Conservation (phyloP, 1,140 invertebrate species). For the Choristoneura fumiferana region DNA sequence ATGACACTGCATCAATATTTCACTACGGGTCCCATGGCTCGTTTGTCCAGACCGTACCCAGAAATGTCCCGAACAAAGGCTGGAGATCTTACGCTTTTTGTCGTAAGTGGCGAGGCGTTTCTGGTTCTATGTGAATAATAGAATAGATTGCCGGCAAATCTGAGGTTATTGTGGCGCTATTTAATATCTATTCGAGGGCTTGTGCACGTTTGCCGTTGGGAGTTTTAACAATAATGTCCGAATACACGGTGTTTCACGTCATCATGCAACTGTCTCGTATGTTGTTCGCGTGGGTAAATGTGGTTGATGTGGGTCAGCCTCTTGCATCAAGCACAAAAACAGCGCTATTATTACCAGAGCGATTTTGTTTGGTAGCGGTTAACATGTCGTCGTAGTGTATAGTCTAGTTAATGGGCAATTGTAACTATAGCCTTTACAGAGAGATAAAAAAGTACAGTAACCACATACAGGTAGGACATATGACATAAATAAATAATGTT, state of each 20-base stretch:
- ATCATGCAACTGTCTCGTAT: conserved; percentile 60
- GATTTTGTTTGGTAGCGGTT: too few relatives aligned
- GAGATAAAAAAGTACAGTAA: too few relatives aligned
- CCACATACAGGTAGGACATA: too few relatives aligned
- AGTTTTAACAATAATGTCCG: conserved; percentile 55
- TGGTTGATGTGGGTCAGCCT: conserved; percentile 54
- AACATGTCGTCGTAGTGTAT: too few relatives aligned
- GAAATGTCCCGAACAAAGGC: conserved; percentile 52
- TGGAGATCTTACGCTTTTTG: conserved; percentile 71
- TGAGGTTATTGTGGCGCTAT: conserved; percentile 65
- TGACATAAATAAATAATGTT: too few relatives aligned
- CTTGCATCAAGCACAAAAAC: conserved; percentile 41
- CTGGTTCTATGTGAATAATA: conserved; percentile 61
- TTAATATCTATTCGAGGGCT: conserved; percentile 64
- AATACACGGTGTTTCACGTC: conserved; percentile 59
- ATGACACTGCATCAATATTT: conserved; percentile 63
- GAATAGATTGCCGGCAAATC: conserved; percentile 75
- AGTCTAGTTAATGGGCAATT: too few relatives aligned
- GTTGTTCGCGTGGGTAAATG: conserved; percentile 48
- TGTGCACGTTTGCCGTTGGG: conserved; percentile 36
- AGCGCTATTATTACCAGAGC: conserved; percentile 22
- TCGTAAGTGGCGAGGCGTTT: conserved; percentile 68
- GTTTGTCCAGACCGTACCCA: conserved; percentile 62
- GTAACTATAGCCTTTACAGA: too few relatives aligned
- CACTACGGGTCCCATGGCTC: conserved; percentile 55